phyloP scores from a whole-genome alignment of 1,140 invertebrate species.

The Drosophila nikananu region DNA sequence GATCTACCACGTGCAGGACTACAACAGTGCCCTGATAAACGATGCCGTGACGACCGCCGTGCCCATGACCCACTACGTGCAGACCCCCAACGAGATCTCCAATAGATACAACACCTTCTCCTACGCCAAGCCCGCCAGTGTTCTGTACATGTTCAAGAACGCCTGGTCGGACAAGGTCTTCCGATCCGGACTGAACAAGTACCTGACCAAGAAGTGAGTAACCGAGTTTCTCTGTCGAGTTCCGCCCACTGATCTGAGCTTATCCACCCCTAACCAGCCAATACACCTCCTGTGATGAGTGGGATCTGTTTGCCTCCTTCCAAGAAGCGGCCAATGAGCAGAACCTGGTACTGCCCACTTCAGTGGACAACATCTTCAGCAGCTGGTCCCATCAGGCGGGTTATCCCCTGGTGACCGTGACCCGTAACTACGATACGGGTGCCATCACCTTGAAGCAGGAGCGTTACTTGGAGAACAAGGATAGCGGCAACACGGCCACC shows the following conservation, averaged over 20 bases:
- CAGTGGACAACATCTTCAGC: conserved; percentile 80
- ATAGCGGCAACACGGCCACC: conserved; percentile 50
- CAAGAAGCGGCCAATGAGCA: conserved; percentile 79
- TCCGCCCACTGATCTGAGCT: neutral
- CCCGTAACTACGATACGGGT: conserved; percentile 83
- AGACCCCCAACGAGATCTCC: conserved; percentile 88
- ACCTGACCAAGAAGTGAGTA: conserved; percentile 88
- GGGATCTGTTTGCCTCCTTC: conserved; percentile 85
- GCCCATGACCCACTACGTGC: conserved; percentile 89
- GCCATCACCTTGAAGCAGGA: conserved; percentile 84
- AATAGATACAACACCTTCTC: conserved; percentile 90
- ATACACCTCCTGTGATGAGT: conserved; percentile 85
- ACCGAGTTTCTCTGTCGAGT: neutral
- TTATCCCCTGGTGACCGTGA: conserved; percentile 86
- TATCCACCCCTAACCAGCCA: conserved; percentile 51
- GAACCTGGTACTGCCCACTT: conserved; percentile 27
- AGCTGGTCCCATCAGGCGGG: conserved; percentile 86
- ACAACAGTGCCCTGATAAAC: conserved; percentile 64
- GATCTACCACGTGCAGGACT: conserved; percentile 88
- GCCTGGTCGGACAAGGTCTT: conserved; percentile 94
- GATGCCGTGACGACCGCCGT: conserved; percentile 86
- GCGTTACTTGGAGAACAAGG: conserved; percentile 67
- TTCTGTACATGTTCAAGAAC: conserved; percentile 97
- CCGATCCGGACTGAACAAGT: conserved; percentile 91
- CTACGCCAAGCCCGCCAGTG: conserved; percentile 87